Evolutionary conservation across 1,140 invertebrate genomes (phyloP).

Genomic region (Euura saliciscinereae): DNA sequence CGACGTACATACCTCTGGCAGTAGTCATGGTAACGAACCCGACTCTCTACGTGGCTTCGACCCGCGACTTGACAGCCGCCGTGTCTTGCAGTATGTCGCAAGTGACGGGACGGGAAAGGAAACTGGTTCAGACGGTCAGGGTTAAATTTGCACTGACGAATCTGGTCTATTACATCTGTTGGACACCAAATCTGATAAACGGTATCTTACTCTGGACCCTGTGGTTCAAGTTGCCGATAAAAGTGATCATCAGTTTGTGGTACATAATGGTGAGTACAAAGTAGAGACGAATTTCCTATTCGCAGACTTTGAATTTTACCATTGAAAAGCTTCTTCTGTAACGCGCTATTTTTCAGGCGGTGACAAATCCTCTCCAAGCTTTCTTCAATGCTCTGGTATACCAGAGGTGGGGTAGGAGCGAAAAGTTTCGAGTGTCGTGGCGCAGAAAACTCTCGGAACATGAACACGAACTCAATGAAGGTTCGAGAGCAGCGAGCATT

Average conservation of each 20-base stretch:
- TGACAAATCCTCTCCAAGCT: slow-evolving; percentile 82
- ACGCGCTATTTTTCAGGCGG: slow-evolving; percentile 64
- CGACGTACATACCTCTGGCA: slow-evolving; percentile 75
- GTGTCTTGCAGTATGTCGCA: slow-evolving; percentile 67
- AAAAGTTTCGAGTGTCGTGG: slow-evolving; percentile 49
- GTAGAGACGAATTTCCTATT: too few relatives aligned
- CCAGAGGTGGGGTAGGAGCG: slow-evolving; percentile 66
- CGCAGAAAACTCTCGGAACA: slow-evolving; percentile 41
- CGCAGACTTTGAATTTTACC: too few relatives aligned
- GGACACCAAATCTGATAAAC: slow-evolving; percentile 81
- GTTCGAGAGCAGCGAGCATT: background rate
- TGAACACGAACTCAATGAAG: slow-evolving; percentile 8
- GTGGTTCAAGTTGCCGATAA: slow-evolving; percentile 74
- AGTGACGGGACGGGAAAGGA: slow-evolving; percentile 74
- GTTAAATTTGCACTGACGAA: slow-evolving; percentile 80
- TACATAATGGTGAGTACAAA: slow-evolving; percentile 75
- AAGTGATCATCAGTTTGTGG: slow-evolving; percentile 74
- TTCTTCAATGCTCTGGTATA: slow-evolving; percentile 81
- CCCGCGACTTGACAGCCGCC: slow-evolving; percentile 67
- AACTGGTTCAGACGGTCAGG: slow-evolving; percentile 71
- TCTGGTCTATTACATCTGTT: slow-evolving; percentile 79
- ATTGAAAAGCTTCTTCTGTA: slow-evolving; percentile 14
- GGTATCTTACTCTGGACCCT: slow-evolving; percentile 76
- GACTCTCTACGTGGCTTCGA: slow-evolving; percentile 70
- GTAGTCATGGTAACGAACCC: slow-evolving; percentile 80